Percentiles rank a stretch among this genome's conserved stretches.
These are phyloP conservation scores for Cerceris ruficornis DNA, from an alignment of 2,888 invertebrate genomes.

Conservation along the genomic window DNA sequence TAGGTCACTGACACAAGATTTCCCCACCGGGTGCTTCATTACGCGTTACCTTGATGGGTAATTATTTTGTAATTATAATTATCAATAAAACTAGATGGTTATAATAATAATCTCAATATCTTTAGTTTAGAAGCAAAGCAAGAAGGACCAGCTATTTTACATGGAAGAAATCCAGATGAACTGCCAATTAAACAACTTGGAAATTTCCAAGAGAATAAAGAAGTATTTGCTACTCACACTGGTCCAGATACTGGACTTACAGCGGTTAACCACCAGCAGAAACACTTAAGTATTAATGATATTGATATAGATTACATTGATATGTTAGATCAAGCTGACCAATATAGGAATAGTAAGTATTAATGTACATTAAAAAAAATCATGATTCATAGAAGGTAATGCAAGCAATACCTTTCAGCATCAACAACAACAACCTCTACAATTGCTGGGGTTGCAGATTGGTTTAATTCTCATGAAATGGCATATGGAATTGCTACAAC, in stretches of 20 bases:
- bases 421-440: conserved; percentile 47
- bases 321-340: conserved; percentile 82
- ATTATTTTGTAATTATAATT: conserved; percentile 63
- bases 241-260: conserved; percentile 93
- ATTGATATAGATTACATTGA: conserved; percentile 90
- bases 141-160: conserved; percentile 85
- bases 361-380: not conserved
- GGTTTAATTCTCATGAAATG: conserved; percentile 84
- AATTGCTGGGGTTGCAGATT: conserved; percentile 80
- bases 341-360: conserved; percentile 72
- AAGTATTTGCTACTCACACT: conserved; percentile 88
- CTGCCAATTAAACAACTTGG: conserved; percentile 86
- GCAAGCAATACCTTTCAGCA: conserved; percentile 35
- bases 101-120: conserved; percentile 11
- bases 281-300: conserved; percentile 86
- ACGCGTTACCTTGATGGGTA: conserved; percentile 88
- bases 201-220: conserved; percentile 82
- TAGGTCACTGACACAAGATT: conserved; percentile 81
- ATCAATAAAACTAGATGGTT: not conserved
- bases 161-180: conserved; percentile 88
- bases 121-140: conserved; percentile 78
- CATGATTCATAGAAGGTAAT: not conserved
- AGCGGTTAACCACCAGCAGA: conserved; percentile 86
- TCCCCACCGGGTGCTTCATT: conserved; percentile 85
- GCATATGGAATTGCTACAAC: conserved; percentile 90